A percentile compares a stretch with the other conserved stretches of the same genome.
These are phyloP conservation scores for Cromileptes altivelis DNA, from an alignment of 2,113 vertebrate genomes.

Conservation along the genomic window DNA sequence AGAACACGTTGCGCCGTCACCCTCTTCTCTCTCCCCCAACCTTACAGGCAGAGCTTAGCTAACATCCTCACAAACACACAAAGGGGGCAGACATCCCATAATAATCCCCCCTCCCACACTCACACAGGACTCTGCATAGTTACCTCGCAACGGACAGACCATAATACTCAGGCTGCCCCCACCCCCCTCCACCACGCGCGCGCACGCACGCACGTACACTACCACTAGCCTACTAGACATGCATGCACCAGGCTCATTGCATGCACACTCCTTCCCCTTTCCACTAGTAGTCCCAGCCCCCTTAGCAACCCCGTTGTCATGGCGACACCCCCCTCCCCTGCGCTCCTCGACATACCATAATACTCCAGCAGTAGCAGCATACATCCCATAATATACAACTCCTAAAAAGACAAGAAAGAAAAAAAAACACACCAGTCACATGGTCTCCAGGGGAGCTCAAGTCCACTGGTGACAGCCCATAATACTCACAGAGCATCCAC, in stretches of 20 bases:
- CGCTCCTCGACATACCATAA: conserved; percentile 84
- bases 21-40: conserved; percentile 83
- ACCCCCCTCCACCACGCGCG: conserved; percentile 67
- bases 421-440: conserved; percentile 77
- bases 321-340: conserved; percentile 80
- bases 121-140: conserved; percentile 88
- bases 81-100: conserved; percentile 91
- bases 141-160: conserved; percentile 90
- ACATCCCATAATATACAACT: conserved; percentile 87
- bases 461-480: conserved; percentile 84
- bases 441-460: conserved; percentile 82
- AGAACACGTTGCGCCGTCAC: conserved; percentile 81
- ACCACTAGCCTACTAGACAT: conserved; percentile 61
- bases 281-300: conserved; percentile 84
- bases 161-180: conserved; percentile 86
- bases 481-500: conserved; percentile 82
- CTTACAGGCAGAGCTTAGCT: conserved; percentile 82
- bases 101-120: conserved; percentile 87
- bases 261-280: conserved; percentile 82
- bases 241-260: conserved; percentile 71
- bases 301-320: conserved; percentile 88
- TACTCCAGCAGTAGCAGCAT: conserved; percentile 79
- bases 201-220: conserved; percentile 67
- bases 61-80: conserved; percentile 88
- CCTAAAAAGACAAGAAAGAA: conserved; percentile 79